These are phyloP conservation scores for Sciurus vulgaris DNA, from an alignment of 2,797 vertebrate species.

Conservation along the genomic window DNA sequence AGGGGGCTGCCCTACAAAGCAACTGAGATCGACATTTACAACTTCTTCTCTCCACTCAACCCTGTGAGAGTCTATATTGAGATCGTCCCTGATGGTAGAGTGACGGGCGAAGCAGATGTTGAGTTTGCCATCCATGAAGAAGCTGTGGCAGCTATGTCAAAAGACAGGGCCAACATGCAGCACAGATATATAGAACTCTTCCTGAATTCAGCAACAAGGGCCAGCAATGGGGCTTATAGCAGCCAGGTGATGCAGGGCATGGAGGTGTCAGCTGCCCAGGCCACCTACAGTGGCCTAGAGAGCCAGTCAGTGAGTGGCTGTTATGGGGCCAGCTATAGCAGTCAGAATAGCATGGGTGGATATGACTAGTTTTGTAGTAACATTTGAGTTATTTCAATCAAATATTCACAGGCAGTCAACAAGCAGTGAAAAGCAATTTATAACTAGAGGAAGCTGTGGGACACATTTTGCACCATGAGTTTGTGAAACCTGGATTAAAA, in stretches of 20 bases:
- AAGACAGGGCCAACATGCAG: slow-evolving; percentile 99
- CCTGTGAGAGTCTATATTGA: slow-evolving; percentile 98
- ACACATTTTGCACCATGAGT: slow-evolving; percentile 87
- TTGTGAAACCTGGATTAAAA: slow-evolving; percentile 85
- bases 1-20: slow-evolving; percentile 98
- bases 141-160: slow-evolving; percentile 98
- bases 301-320: slow-evolving; percentile 95
- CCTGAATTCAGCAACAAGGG: slow-evolving; percentile 91
- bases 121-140: slow-evolving; percentile 99
- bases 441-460: slow-evolving; percentile 92
- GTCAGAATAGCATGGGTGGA: slow-evolving; percentile 96
- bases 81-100: slow-evolving; percentile 96
- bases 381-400: slow-evolving; percentile 73
- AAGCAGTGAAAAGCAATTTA: slow-evolving; percentile 95
- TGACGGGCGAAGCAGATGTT: slow-evolving; percentile 97
- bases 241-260: slow-evolving; percentile 97
- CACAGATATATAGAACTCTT: slow-evolving; percentile 92
- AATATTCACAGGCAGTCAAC: slow-evolving; percentile 96
- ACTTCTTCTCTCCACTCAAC: slow-evolving; percentile 98
- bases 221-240: slow-evolving; percentile 92
- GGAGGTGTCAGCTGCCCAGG: too few relatives aligned
- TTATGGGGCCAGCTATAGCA: slow-evolving; percentile 95
- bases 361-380: slow-evolving; percentile 89
- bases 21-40: slow-evolving; percentile 98
- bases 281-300: slow-evolving; percentile 92